Evolutionary conservation across 2,888 invertebrate genomes (phyloP).

Genomic region (Stenchaetothrips biformis): DNA sequence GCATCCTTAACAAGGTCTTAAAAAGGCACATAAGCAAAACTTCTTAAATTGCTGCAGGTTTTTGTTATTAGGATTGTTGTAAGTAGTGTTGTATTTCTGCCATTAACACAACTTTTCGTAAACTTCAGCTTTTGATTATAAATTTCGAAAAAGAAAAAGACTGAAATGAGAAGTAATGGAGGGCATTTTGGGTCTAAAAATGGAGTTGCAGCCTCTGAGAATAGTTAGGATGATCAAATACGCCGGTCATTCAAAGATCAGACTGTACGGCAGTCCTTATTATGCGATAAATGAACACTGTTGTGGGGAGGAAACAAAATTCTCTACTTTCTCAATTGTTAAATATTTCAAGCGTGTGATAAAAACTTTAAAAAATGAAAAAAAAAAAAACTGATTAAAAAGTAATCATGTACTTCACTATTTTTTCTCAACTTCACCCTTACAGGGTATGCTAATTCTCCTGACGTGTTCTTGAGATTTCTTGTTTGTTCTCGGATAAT

Average conservation of each 20-base stretch:
- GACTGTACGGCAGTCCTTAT: background rate
- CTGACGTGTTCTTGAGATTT: slow-evolving; percentile 1
- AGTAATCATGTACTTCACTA: slow-evolving; percentile 7
- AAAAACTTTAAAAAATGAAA: background rate
- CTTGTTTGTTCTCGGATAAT: slow-evolving; percentile 10
- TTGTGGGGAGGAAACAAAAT: background rate
- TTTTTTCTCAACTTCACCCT: slow-evolving; percentile 22
- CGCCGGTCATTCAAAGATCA: background rate
- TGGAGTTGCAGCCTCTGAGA: slow-evolving; percentile 14
- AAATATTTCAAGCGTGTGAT: slow-evolving; percentile 20
- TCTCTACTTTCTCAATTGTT: slow-evolving; percentile 17
- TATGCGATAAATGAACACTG: background rate
- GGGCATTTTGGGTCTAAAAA: background rate
- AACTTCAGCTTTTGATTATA: background rate
- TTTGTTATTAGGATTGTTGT: background rate
- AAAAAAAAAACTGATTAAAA: too few species aligned
- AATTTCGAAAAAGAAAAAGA: background rate
- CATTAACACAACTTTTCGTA: background rate
- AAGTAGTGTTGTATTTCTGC: background rate
- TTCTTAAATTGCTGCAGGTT: background rate
- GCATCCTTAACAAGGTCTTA: background rate
- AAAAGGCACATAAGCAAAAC: background rate
- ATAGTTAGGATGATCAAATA: slow-evolving; percentile 20
- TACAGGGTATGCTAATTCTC: slow-evolving; percentile 16
- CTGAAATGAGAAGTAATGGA: background rate